phyloP scores from a whole-genome alignment of 2,797 vertebrate species.

The Coccyzus lansbergi region DNA sequence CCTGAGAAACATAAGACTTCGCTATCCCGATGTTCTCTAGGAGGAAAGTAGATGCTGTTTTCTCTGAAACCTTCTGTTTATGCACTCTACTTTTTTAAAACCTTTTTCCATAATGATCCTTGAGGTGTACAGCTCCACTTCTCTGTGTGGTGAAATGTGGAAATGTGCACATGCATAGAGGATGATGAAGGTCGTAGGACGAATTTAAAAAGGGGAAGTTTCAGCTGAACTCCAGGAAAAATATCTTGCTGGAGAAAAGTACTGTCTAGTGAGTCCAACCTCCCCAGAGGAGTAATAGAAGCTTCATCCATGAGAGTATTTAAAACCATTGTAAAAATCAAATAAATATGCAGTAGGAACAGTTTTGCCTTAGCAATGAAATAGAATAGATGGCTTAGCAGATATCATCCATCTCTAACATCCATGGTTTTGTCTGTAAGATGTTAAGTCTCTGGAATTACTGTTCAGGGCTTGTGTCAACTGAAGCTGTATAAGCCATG shows the following conservation, averaged over 20 bases:
- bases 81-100: not conserved
- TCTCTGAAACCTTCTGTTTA: not conserved
- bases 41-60: not conserved
- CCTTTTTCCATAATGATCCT: not conserved
- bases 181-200: not conserved
- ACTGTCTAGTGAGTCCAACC: not conserved
- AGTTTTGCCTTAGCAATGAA: constrained; percentile 32
- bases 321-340: constrained; percentile 18
- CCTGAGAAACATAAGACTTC: not conserved
- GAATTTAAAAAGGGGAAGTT: not conserved
- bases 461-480: not conserved
- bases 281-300: not conserved
- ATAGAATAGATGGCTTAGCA: constrained; percentile 43
- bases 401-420: constrained; percentile 4
- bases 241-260: not conserved
- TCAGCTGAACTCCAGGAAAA: not conserved
- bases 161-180: not conserved
- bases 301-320: not conserved
- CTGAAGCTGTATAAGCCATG: not conserved
- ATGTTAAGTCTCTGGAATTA: constrained; percentile 1
- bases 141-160: not conserved
- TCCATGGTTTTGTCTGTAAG: not conserved
- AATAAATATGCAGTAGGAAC: constrained; percentile 23
- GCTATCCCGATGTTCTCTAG: not conserved
- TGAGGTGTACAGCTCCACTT: not conserved